Conservation (phyloP, 2,888 invertebrate genomes). For the Unio delphinus region DNA sequence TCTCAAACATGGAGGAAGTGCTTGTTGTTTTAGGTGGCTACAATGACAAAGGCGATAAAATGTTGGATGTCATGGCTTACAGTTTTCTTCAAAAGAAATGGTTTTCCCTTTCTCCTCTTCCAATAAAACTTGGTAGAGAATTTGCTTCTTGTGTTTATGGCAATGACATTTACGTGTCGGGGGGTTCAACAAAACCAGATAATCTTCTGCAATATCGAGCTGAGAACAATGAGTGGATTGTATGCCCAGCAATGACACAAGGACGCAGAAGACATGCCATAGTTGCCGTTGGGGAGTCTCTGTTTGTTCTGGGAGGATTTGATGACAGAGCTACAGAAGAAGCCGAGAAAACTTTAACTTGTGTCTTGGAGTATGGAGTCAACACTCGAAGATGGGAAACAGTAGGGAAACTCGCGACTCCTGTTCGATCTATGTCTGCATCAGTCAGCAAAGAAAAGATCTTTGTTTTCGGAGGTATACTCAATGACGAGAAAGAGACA, state of each 20-base stretch:
- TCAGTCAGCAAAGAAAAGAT: slow-evolving; percentile 51
- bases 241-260: slow-evolving; percentile 42
- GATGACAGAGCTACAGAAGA: slow-evolving; percentile 52
- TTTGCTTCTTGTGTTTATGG: slow-evolving; percentile 49
- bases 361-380: slow-evolving; percentile 48
- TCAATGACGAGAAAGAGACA: slow-evolving; percentile 46
- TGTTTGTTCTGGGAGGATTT: slow-evolving; percentile 51
- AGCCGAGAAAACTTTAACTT: slow-evolving; percentile 33
- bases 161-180: slow-evolving; percentile 52
- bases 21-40: slow-evolving; percentile 50
- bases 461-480: slow-evolving; percentile 49
- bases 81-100: slow-evolving; percentile 42
- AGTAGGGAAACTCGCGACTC: slow-evolving; percentile 32
- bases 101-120: slow-evolving; percentile 43
- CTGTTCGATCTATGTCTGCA: slow-evolving; percentile 48
- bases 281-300: slow-evolving; percentile 51
- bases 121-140: slow-evolving; percentile 45
- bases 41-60: slow-evolving; percentile 44
- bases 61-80: slow-evolving; percentile 49
- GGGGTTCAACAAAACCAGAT: slow-evolving; percentile 48
- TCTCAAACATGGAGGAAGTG: slow-evolving; percentile 49
- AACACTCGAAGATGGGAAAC: slow-evolving; percentile 38
- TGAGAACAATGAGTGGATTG: slow-evolving; percentile 47
- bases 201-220: slow-evolving; percentile 43
- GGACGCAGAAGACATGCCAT: slow-evolving; percentile 53